phyloP scores from a whole-genome alignment of 2,888 invertebrate genomes.

The Gymnoscelis rufifasciata region DNA sequence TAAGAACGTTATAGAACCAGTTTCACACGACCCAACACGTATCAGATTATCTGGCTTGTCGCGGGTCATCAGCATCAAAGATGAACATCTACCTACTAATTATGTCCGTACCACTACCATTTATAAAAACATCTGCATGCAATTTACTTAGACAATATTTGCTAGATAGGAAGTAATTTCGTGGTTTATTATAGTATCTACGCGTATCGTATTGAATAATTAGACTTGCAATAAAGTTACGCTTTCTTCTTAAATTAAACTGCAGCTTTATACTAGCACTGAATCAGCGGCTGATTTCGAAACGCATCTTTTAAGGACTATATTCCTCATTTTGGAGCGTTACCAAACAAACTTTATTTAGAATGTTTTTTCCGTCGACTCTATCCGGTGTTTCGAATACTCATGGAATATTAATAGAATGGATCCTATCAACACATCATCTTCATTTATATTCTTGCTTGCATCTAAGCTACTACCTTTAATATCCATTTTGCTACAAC shows the following conservation, averaged over 20 bases:
- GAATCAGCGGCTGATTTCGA: slow-evolving; percentile 6
- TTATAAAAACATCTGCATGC: slow-evolving; percentile 17
- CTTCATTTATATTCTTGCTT: slow-evolving; percentile 19
- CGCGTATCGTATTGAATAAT: slow-evolving; percentile 58
- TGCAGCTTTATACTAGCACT: slow-evolving; percentile 21
- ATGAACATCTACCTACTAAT: slow-evolving; percentile 9
- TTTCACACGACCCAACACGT: slow-evolving; percentile 15
- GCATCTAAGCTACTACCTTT: slow-evolving; percentile 4
- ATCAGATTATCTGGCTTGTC: slow-evolving; percentile 24
- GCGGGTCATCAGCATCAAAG: slow-evolving; percentile 17
- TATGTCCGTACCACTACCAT: slow-evolving; percentile 4
- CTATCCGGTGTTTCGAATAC: slow-evolving; percentile 49
- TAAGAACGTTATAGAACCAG: too few relatives aligned
- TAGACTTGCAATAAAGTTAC: slow-evolving; percentile 56
- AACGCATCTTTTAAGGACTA: slow-evolving; percentile 12
- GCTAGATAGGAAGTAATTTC: slow-evolving; percentile 63
- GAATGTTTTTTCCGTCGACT: slow-evolving; percentile 39
- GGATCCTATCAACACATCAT: slow-evolving; percentile 27
- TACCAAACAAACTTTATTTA: slow-evolving; percentile 7
- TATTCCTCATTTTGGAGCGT: slow-evolving; percentile 1
- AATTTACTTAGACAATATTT: slow-evolving; percentile 32
- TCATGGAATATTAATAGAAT: slow-evolving; percentile 54
- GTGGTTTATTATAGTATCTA: slow-evolving; percentile 66
- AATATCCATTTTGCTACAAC: neutral
- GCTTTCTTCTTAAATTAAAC: slow-evolving; percentile 55